A percentile compares a stretch with the other conserved stretches of the same genome.
Evolutionary conservation across 2,113 vertebrate genomes (phyloP).

Genomic region (Onychostruthus taczanowskii): DNA sequence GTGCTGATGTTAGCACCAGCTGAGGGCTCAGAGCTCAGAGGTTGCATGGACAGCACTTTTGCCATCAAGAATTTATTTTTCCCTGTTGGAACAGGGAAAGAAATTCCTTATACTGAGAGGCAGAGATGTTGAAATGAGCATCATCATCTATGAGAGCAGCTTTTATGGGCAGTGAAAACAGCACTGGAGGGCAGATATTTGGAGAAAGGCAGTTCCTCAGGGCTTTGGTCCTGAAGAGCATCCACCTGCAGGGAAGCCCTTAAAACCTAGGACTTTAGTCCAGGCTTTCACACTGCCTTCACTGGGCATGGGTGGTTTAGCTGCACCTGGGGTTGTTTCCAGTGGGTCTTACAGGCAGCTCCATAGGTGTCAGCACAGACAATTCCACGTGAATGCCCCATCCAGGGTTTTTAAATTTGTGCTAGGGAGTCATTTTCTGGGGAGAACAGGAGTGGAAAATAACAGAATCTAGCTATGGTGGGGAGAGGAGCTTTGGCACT

Average conservation of each 20-base stretch:
- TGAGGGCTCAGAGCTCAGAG: not conserved
- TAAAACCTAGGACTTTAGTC: not conserved
- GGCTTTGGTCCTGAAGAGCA: not conserved
- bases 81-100: not conserved
- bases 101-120: not conserved
- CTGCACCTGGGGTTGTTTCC: not conserved
- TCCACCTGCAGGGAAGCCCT: not conserved
- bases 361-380: not conserved
- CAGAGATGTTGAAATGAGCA: not conserved
- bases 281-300: not conserved
- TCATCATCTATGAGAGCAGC: not conserved
- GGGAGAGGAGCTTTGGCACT: not conserved
- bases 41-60: not conserved
- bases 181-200: not conserved
- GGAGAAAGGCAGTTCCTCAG: not conserved
- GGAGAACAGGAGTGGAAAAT: not conserved
- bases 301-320: fast-evolving
- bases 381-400: not conserved
- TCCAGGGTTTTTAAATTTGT: not conserved
- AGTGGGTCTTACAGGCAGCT: not conserved
- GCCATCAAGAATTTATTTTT: not conserved
- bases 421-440: not conserved
- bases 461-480: not conserved
- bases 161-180: not conserved
- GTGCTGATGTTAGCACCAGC: not conserved